Conservation (phyloP, 1,140 invertebrate species). For the Rhopalosiphum maidis region DNA sequence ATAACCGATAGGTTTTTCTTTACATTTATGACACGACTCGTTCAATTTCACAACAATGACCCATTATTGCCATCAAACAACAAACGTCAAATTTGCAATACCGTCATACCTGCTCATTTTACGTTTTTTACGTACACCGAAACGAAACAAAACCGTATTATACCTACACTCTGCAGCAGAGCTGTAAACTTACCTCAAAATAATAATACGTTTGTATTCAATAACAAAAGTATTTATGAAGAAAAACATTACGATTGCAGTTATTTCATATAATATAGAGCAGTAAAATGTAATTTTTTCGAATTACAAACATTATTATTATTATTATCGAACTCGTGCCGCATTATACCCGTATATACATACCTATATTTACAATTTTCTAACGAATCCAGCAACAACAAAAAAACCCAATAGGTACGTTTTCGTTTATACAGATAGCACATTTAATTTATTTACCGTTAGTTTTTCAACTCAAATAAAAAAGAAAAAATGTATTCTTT, state of each 20-base stretch:
- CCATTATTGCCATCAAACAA: background rate
- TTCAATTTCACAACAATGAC: background rate
- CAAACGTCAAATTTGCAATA: constrained; percentile 1
- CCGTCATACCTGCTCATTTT: background rate
- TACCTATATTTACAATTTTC: background rate
- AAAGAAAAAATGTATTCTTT: background rate
- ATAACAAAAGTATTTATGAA: background rate
- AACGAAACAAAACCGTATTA: background rate
- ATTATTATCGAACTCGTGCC: background rate
- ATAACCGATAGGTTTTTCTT: constrained; percentile 3
- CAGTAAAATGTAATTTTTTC: background rate
- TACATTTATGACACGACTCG: background rate
- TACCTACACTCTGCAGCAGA: background rate
- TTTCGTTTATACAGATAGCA: background rate
- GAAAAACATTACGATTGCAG: background rate
- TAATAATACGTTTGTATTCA: background rate
- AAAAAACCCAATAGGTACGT: background rate
- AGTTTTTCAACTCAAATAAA: background rate
- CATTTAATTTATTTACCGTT: background rate
- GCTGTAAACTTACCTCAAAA: background rate
- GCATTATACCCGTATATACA: background rate
- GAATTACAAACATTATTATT: background rate
- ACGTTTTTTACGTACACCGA: background rate
- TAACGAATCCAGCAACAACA: background rate
- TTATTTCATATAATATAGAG: constrained; percentile 12